Evolutionary conservation across 2,113 vertebrate species (phyloP).

Genomic region (Uria lomvia): DNA sequence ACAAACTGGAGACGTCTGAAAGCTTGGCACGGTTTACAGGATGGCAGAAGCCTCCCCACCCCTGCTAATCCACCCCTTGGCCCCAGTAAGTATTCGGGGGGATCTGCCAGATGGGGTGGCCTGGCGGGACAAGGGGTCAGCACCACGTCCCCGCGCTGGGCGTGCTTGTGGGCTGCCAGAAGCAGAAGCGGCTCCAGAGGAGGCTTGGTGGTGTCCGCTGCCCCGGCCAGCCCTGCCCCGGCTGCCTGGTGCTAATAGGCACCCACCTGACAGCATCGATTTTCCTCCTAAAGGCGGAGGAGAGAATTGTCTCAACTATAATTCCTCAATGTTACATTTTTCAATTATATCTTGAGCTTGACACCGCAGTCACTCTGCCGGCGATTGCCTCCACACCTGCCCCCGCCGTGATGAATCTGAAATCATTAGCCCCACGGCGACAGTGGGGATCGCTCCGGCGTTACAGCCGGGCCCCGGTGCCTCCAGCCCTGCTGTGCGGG

Average conservation of each 20-base stretch:
- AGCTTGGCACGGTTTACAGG: not conserved
- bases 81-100: not conserved
- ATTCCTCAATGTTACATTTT: slow-evolving; percentile 68
- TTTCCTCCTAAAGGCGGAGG: slow-evolving; percentile 45
- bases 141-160: fast-evolving
- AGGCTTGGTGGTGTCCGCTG: not conserved
- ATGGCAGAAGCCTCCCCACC: not conserved
- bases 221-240: not conserved
- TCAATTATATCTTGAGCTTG: slow-evolving; percentile 68
- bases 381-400: slow-evolving; percentile 40
- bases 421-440: not conserved
- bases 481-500: fast-evolving
- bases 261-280: slow-evolving; percentile 56
- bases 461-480: not conserved
- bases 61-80: not conserved
- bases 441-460: not conserved
- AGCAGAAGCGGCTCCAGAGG: not conserved
- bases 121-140: fast-evolving
- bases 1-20: fast-evolving
- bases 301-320: slow-evolving; percentile 64
- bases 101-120: not conserved
- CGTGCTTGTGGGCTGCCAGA: fast-evolving
- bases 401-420: slow-evolving; percentile 48
- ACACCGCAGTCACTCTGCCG: slow-evolving; percentile 37
- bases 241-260: slow-evolving; percentile 6